phyloP scores from a whole-genome alignment of 2,888 invertebrate species.

The Heliconius hortense region DNA sequence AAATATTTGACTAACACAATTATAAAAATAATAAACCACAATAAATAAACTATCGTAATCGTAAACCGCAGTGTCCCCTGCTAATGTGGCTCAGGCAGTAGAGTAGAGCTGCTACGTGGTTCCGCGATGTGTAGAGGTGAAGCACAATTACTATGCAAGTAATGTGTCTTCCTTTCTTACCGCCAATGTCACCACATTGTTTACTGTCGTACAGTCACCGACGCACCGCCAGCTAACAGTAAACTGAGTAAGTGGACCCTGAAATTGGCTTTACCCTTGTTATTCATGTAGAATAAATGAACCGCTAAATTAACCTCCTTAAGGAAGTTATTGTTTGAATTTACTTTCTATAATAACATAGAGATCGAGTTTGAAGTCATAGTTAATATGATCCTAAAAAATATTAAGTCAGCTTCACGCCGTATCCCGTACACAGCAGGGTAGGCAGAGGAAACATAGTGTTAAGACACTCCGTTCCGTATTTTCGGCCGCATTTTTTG shows the following conservation, averaged over 20 bases:
- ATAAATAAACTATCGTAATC: conserved; percentile 26
- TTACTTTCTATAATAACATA: conserved; percentile 3
- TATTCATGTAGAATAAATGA: conserved; percentile 51
- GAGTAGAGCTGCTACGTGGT: conserved; percentile 42
- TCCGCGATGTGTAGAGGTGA: conserved; percentile 49
- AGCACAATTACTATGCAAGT: conserved; percentile 69
- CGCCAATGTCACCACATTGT: conserved; percentile 78
- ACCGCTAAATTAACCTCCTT: conserved; percentile 56
- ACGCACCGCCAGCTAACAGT: conserved; percentile 69
- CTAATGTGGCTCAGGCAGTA: conserved; percentile 44
- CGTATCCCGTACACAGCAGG: not conserved
- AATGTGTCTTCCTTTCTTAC: conserved; percentile 78
- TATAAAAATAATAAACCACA: conserved; percentile 28
- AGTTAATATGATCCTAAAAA: not conserved
- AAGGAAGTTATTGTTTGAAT: conserved; percentile 45
- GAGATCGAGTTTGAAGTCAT: not conserved
- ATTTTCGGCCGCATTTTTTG: too few relatives aligned
- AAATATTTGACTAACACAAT: conserved; percentile 4
- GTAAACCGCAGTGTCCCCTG: conserved; percentile 38
- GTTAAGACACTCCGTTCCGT: too few relatives aligned
- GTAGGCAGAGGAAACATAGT: too few relatives aligned
- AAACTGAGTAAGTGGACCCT: conserved; percentile 72
- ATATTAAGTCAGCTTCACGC: not conserved
- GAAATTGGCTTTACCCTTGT: conserved; percentile 80
- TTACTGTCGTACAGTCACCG: conserved; percentile 56